Base-by-base conservation (phyloP, 1,140 invertebrate species). In the Colletes gigas region DNA sequence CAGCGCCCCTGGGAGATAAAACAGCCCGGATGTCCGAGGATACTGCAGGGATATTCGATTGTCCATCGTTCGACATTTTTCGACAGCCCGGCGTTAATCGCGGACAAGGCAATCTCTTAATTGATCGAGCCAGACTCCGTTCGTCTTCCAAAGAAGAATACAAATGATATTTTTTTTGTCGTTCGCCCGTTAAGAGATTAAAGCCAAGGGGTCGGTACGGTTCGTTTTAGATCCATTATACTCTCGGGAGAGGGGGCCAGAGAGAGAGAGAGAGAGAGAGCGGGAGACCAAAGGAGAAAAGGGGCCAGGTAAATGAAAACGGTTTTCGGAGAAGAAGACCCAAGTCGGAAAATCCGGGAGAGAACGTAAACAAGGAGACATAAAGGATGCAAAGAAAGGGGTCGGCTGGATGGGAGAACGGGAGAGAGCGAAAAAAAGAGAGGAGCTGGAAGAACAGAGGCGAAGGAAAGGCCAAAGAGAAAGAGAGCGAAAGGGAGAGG, bases 161-260 rank as follows among this genome's bases (percentile, higher is more conserved):
- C 86, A 84, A 89, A 89, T 90, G 83, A 90, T 92, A 88, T 89
- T 91, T 91, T 88, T 62, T 90, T 89, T 76, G 84, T 89, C 86
- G 89, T 90, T 91, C 89, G 87, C 82, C 88, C 89, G 91, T 92
- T 92, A 92, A 92, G 89, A 92, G 92, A 93, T 93, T 93, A 93
- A 92, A 92, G 88, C 85, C 77, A 83, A 86, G 86, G 83, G 83
- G 82, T 87, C 78, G 89, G 89, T 77, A 47, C 72, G 86, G 82
- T 92, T 91, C 91, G 88, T 92, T 93, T 92, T 90, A 90, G 85
- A 91, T 83, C 86, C 89, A 93, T 92, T 93, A 92, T 92, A 91
- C 83, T 89, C 84, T 78, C 59, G 62, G 74, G 73, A 60, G 75
- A 59, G 54, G 74, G 7, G 44, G 39, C 21, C 3, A 54, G 44